These are phyloP conservation scores for Hippocampus barbouri DNA, from an alignment of 2,113 vertebrate genomes.

Conservation along the genomic window DNA sequence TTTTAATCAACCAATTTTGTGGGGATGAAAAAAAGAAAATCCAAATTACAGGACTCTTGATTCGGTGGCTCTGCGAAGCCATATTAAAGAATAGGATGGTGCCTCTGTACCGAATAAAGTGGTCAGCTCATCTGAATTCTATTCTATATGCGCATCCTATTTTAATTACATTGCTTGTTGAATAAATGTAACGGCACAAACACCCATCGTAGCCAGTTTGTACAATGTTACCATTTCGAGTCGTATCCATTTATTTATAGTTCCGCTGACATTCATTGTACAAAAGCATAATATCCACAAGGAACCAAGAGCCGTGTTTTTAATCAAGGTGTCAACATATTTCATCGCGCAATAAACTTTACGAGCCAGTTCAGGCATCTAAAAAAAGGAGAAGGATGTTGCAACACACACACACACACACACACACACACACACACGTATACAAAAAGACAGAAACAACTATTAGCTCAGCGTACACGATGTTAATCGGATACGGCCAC, in stretches of 20 bases:
- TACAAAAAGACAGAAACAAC: conserved; percentile 15
- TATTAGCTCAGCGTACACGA: not conserved
- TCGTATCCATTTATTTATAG: conserved; percentile 6
- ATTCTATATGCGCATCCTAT: not conserved
- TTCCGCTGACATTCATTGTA: conserved; percentile 10
- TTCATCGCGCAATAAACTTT: conserved; percentile 23
- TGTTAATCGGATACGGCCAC: conserved; percentile 28
- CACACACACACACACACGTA: not conserved
- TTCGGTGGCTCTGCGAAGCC: too few relatives aligned
- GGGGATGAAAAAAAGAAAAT: too few relatives aligned
- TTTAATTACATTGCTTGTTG: conserved; percentile 6
- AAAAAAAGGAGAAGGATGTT: conserved; percentile 17
- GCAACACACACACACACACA: not conserved
- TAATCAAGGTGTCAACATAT: conserved; percentile 10
- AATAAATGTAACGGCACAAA: conserved; percentile 7
- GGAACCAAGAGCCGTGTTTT: not conserved
- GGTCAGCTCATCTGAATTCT: not conserved
- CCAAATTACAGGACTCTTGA: not conserved
- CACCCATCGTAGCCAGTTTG: conserved; percentile 3
- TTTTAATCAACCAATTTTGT: too few relatives aligned
- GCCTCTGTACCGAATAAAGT: not conserved
- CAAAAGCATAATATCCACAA: conserved; percentile 15
- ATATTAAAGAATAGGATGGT: not conserved
- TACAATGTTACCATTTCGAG: conserved; percentile 6
- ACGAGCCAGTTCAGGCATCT: conserved; percentile 21